These are phyloP conservation scores for Arctia plantaginis DNA, from an alignment of 2,888 invertebrate genomes.

Conservation along the genomic window DNA sequence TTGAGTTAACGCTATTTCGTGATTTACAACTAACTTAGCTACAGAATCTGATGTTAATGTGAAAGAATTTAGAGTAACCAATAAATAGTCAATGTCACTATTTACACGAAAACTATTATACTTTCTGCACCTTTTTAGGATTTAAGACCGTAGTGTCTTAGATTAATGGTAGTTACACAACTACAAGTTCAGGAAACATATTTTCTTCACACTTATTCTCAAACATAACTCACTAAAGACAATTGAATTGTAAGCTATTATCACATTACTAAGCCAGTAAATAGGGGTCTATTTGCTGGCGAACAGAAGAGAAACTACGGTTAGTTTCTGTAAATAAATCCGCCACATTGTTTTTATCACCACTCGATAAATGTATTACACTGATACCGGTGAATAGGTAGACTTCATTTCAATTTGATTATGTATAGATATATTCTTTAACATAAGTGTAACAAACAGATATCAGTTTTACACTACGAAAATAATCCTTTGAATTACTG, in stretches of 20 bases:
- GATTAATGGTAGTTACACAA: neutral
- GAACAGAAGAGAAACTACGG: too few relatives aligned
- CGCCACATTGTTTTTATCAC: constrained; percentile 14
- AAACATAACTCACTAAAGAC: neutral
- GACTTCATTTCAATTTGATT: neutral
- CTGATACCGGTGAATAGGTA: constrained; percentile 4
- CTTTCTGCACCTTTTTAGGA: neutral
- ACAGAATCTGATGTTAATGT: neutral
- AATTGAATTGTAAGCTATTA: neutral
- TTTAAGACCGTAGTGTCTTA: neutral
- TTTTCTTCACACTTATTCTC: neutral
- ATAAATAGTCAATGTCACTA: neutral
- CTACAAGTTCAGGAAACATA: neutral
- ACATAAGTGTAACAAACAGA: neutral
- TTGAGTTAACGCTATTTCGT: neutral
- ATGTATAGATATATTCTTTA: neutral
- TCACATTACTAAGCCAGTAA: neutral
- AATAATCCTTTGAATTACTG: neutral
- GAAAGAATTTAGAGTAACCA: neutral
- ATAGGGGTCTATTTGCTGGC: too few relatives aligned
- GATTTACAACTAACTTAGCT: constrained; percentile 3
- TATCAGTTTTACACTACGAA: neutral
- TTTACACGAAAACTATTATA: neutral
- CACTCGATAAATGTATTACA: constrained; percentile 7
- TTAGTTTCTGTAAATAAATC: neutral